Evolutionary conservation across 1,140 invertebrate species (phyloP).

Genomic region (Epicauta chinensis): DNA sequence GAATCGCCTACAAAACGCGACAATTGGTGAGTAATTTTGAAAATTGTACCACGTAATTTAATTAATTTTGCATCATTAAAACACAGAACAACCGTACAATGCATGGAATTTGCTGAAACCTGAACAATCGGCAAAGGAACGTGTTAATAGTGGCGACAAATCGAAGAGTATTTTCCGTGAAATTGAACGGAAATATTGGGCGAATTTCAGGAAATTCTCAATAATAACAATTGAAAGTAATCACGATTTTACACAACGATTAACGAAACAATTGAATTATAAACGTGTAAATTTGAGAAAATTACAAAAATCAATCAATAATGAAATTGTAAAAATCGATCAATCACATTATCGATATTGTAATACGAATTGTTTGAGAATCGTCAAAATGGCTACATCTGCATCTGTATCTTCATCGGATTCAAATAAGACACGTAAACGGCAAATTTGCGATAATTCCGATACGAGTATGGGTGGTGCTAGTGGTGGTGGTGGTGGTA

Average conservation of each 20-base stretch:
- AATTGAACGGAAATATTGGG: conserved; percentile 11
- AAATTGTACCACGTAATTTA: no score
- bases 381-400: background rate
- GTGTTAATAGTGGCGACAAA: background rate
- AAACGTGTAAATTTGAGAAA: background rate
- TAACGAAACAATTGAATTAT: background rate
- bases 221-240: background rate
- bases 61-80: no score
- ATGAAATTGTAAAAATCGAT: conserved; percentile 17
- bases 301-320: conserved; percentile 3
- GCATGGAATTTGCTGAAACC: no score
- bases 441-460: background rate
- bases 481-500: background rate
- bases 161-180: conserved; percentile 20
- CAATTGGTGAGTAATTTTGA: no score
- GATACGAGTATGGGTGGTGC: background rate
- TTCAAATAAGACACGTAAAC: conserved; percentile 7
- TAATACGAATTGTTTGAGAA: conserved; percentile 4
- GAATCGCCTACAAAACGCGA: no score
- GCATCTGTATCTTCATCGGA: background rate
- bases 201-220: background rate
- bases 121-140: background rate
- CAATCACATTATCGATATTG: background rate
- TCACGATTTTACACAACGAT: background rate
- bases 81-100: no score